phyloP scores from a whole-genome alignment of 2,888 invertebrate species.

The Maniola hyperantus region DNA sequence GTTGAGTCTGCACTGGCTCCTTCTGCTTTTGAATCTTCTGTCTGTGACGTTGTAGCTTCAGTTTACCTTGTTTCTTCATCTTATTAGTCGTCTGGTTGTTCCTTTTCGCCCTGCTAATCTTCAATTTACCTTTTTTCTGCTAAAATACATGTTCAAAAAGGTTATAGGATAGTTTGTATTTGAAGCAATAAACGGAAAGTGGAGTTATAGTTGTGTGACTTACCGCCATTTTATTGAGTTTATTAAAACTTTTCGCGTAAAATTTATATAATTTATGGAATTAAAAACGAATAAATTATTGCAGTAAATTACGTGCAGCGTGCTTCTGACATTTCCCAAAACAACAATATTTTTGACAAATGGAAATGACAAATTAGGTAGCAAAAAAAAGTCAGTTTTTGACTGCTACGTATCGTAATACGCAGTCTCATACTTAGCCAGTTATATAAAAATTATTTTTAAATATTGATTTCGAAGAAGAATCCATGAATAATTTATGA shows the following conservation, averaged over 20 bases:
- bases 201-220: conserved; percentile 44
- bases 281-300: not conserved
- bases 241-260: conserved; percentile 1
- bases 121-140: conserved; percentile 79
- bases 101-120: conserved; percentile 81
- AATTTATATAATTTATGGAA: conserved; percentile 5
- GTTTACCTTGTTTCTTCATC: conserved; percentile 79
- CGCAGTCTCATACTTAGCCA: not conserved
- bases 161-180: conserved; percentile 17
- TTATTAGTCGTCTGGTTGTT: conserved; percentile 83
- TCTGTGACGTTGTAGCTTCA: conserved; percentile 73
- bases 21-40: conserved; percentile 65
- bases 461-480: not conserved
- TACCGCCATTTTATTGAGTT: conserved; percentile 60
- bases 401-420: not conserved
- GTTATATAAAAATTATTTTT: not conserved
- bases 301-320: conserved; percentile 22
- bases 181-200: not conserved
- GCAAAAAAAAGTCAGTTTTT: not conserved
- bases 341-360: not conserved
- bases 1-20: conserved; percentile 53
- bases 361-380: too few species aligned
- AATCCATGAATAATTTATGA: not conserved
- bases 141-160: conserved; percentile 34
- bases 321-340: conserved; percentile 5